These are phyloP conservation scores for Arctocebus calabarensis DNA, from an alignment of 2,797 vertebrate genomes.

Conservation along the genomic window DNA sequence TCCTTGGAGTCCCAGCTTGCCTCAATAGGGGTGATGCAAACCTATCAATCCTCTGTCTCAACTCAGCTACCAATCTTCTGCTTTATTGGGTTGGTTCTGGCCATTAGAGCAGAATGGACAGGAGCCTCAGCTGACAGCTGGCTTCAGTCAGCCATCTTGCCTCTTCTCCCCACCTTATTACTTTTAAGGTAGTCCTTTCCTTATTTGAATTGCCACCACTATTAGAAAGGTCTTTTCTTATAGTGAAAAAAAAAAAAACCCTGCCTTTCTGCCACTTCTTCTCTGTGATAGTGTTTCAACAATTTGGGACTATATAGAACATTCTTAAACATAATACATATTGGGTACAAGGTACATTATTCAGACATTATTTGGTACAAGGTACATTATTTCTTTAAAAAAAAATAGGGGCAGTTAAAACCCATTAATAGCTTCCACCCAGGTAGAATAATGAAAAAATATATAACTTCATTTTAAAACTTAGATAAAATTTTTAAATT, in stretches of 20 bases:
- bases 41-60: too few species aligned
- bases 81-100: too few species aligned
- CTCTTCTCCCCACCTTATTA: not conserved
- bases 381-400: not conserved
- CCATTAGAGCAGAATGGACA: too few species aligned
- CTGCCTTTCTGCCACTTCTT: not conserved
- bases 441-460: not conserved
- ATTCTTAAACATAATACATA: not conserved
- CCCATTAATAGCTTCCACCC: not conserved
- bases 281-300: not conserved
- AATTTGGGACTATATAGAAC: not conserved
- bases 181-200: not conserved
- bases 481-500: not conserved
- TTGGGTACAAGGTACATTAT: too few species aligned
- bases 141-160: too few species aligned
- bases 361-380: too few species aligned
- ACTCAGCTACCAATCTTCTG: too few species aligned
- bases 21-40: too few species aligned
- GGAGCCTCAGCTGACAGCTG: too few species aligned
- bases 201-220: not conserved
- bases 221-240: conserved; percentile 22
- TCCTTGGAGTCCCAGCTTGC: too few species aligned
- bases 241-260: not conserved
- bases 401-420: not conserved
- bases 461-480: not conserved